phyloP scores from a whole-genome alignment of 1,140 invertebrate species.

The Drosophila parvula region DNA sequence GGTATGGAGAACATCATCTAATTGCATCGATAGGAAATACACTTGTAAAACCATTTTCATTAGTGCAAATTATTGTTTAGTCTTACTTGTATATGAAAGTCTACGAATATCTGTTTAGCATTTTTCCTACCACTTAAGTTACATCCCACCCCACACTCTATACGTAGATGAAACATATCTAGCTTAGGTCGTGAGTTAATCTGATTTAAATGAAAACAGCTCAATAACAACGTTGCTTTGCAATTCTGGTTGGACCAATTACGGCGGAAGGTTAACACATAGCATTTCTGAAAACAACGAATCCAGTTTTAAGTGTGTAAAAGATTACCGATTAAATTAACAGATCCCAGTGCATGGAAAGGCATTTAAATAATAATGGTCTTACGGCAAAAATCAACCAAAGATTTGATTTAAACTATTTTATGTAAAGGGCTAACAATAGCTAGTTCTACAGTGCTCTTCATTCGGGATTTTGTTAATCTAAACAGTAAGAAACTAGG shows the following conservation, averaged over 20 bases:
- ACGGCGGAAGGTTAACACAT: not conserved
- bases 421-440: slow-evolving; percentile 20
- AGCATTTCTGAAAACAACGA: slow-evolving; percentile 40
- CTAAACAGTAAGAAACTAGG: slow-evolving; percentile 39
- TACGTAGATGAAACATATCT: slow-evolving; percentile 54
- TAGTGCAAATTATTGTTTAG: slow-evolving; percentile 72
- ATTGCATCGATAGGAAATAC: slow-evolving; percentile 54
- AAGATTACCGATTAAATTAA: slow-evolving; percentile 45
- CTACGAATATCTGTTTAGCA: slow-evolving; percentile 48
- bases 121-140: slow-evolving; percentile 40
- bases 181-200: not conserved
- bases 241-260: slow-evolving; percentile 51
- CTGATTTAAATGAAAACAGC: slow-evolving; percentile 21
- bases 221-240: slow-evolving; percentile 51
- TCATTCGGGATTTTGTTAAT: slow-evolving; percentile 39
- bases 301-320: slow-evolving; percentile 27
- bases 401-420: slow-evolving; percentile 43
- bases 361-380: slow-evolving; percentile 26
- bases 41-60: slow-evolving; percentile 52
- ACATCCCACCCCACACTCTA: slow-evolving; percentile 19
- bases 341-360: slow-evolving; percentile 41
- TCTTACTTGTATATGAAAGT: slow-evolving; percentile 42
- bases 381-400: slow-evolving; percentile 21
- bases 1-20: slow-evolving; percentile 31
- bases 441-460: slow-evolving; percentile 2